Conservation (phyloP, 2,888 invertebrate species). For the Apamea crenata region DNA sequence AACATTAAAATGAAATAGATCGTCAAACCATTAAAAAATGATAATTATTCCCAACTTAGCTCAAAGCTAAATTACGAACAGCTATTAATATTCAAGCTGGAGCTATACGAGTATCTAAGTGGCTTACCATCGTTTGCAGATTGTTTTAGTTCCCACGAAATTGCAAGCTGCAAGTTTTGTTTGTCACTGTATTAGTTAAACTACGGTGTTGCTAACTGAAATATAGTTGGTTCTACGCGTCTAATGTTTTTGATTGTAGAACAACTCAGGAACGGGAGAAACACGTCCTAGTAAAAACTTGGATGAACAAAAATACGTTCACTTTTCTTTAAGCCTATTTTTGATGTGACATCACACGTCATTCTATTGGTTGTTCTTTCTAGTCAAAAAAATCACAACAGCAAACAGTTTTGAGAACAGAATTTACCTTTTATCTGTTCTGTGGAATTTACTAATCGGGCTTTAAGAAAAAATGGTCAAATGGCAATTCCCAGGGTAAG, state of each 20-base stretch:
- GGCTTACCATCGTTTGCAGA: conserved; percentile 56
- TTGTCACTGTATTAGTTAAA: conserved; percentile 50
- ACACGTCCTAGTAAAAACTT: background rate
- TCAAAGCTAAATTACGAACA: conserved; percentile 10
- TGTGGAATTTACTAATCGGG: too few relatives aligned
- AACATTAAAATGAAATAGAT: background rate
- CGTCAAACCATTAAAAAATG: background rate
- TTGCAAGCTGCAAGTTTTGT: conserved; percentile 41
- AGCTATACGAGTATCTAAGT: conserved; percentile 44
- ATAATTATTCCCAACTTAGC: background rate
- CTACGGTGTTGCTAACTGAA: conserved; percentile 44
- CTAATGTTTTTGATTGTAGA: background rate
- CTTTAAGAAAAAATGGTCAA: background rate
- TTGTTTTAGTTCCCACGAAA: conserved; percentile 52
- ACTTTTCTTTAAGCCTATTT: background rate
- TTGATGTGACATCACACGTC: background rate
- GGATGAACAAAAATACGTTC: background rate
- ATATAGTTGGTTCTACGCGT: conserved; percentile 17
- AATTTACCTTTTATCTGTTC: too few relatives aligned
- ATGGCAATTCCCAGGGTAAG: background rate
- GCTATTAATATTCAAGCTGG: conserved; percentile 42
- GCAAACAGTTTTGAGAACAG: background rate
- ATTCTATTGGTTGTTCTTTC: background rate
- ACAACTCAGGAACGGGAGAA: background rate
- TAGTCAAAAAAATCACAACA: background rate